A percentile compares a stretch with the other conserved stretches of the same genome.
Evolutionary conservation across 2,797 vertebrate species (phyloP).

Genomic region (Chelon auratus): DNA sequence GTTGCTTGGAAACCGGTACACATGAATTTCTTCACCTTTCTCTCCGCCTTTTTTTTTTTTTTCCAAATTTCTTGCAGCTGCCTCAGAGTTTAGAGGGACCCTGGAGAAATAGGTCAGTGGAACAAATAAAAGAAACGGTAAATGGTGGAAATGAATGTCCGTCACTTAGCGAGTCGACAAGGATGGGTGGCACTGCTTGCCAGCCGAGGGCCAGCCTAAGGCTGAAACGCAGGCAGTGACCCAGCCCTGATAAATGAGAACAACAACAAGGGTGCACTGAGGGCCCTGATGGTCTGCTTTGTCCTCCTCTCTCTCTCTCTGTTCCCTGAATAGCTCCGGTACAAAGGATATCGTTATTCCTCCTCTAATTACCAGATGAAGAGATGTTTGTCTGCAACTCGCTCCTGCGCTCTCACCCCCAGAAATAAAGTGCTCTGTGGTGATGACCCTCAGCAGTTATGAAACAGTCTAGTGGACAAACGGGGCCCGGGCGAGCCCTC

Average conservation of each 20-base stretch:
- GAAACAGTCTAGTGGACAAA: slow-evolving; percentile 65
- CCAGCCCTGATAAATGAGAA: slow-evolving; percentile 65
- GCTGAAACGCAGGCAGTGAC: slow-evolving; percentile 58
- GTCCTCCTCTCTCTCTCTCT: slow-evolving; percentile 60
- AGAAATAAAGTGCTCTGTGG: slow-evolving; percentile 72
- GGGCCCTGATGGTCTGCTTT: slow-evolving; percentile 64
- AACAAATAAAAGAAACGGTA: slow-evolving; percentile 56
- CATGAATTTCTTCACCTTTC: not conserved
- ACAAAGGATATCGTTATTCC: slow-evolving; percentile 84
- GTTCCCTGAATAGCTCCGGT: slow-evolving; percentile 80
- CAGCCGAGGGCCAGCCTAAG: slow-evolving; percentile 55
- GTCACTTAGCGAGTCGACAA: slow-evolving; percentile 50
- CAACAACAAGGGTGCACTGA: slow-evolving; percentile 63
- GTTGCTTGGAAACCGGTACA: not conserved
- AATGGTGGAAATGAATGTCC: slow-evolving; percentile 62
- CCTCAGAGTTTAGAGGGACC: not conserved
- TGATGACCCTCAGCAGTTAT: slow-evolving; percentile 59
- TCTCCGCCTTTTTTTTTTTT: slow-evolving; percentile 12
- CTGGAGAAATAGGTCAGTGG: slow-evolving; percentile 64
- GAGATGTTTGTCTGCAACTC: slow-evolving; percentile 71
- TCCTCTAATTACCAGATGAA: slow-evolving; percentile 80
- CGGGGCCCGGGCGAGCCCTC: slow-evolving; percentile 29
- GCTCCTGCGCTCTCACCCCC: slow-evolving; percentile 61
- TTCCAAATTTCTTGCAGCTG: not conserved
- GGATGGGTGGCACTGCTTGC: slow-evolving; percentile 40